These are phyloP conservation scores for Orthonyx spaldingii DNA, from an alignment of 2,113 vertebrate species.

Conservation along the genomic window DNA sequence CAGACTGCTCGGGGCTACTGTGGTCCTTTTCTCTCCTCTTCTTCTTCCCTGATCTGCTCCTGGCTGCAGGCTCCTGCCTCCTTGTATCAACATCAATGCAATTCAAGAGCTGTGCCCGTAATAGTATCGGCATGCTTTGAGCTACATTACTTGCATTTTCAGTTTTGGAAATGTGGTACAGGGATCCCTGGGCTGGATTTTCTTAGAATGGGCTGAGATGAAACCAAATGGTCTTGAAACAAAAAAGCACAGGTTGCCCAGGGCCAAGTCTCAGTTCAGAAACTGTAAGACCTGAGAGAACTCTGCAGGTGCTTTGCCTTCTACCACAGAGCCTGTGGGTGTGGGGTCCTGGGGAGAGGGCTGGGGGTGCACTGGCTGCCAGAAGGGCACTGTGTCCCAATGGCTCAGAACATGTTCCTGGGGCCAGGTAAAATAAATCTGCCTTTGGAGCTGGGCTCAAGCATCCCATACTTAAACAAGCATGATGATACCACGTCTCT, in stretches of 20 bases:
- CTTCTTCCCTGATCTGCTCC: background rate
- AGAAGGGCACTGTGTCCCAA: background rate
- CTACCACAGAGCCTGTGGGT: rapidly evolving
- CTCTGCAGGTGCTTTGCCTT: background rate
- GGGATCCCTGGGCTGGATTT: background rate
- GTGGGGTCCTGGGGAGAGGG: background rate
- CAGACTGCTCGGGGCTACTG: background rate
- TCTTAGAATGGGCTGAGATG: background rate
- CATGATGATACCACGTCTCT: background rate
- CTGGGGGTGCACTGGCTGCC: background rate
- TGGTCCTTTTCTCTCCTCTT: background rate
- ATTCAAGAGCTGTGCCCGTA: background rate
- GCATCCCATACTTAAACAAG: background rate
- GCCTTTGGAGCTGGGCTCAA: background rate
- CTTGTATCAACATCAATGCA: background rate
- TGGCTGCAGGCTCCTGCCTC: background rate
- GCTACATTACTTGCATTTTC: background rate
- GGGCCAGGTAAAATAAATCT: background rate
- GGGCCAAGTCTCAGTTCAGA: background rate
- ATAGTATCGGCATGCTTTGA: background rate
- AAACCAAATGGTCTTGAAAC: background rate
- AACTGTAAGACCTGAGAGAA: background rate
- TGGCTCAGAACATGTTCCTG: background rate
- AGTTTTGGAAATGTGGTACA: background rate
- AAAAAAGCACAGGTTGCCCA: background rate